Base-by-base conservation (phyloP, 2,888 invertebrate genomes). In the Linhomoeus sp. region DNA sequence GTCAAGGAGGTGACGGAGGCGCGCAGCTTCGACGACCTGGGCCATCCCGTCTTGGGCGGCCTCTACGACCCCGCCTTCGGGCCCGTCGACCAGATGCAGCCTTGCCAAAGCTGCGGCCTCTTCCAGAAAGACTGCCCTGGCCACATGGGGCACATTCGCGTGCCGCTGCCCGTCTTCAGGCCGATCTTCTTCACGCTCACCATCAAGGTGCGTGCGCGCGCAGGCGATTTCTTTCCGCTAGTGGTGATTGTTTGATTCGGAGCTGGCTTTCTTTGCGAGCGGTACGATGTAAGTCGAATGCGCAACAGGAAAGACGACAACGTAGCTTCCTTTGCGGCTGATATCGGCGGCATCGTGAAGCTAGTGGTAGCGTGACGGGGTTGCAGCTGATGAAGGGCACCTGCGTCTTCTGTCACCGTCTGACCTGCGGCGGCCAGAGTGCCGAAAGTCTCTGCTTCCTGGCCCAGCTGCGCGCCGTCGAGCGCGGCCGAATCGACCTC, bases 141-240 rank as follows among this genome's bases (percentile, higher is more conserved):
- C 0, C 97, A 97, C 68, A 79, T 86, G 67, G 94, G 94, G 0
- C 85, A 90, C 63, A 87, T 97, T 52, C 80, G 81, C 54, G 70
- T 97, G 1, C 83, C 85, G 0, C 68, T 90, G 15, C 77, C 85
- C 0, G 81, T 86, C 0, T 78, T 83, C 48, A 92, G 94, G 72
- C 92, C 94, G 0, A 62, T 94, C 42, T 85, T 86, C 60, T 78
- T 81, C 52, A 78, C 77, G 59, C 73, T 76, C 29, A 71, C 90
- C 20, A 78, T 58, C 70, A 75, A 61, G 67, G 76, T 76, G 60
- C n/a, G n/a, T n/a, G n/a, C n/a, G n/a, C n/a, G n/a, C n/a, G n/a
- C n/a, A n/a, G n/a, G n/a, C 60, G 56, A 47, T 20, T n/a, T 22
- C 20, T 41, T 29, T 37, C 22, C 22, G 15, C 41, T 37, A 12